These are phyloP conservation scores for Argopecten irradians DNA, from an alignment of 1,140 invertebrate genomes.

Conservation along the genomic window DNA sequence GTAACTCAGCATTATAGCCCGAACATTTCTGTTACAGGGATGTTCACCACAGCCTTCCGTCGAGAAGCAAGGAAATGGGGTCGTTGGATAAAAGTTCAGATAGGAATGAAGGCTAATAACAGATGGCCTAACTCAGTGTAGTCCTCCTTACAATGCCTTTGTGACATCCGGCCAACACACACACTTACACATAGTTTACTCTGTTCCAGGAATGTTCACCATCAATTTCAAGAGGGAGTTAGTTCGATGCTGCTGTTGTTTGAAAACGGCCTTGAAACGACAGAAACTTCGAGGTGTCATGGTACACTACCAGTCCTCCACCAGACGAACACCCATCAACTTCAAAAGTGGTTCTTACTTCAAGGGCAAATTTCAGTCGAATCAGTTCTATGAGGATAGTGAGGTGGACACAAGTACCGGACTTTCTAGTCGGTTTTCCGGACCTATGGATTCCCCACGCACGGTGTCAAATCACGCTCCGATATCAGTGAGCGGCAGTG, in stretches of 20 bases:
- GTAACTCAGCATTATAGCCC: not conserved
- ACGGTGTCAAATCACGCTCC: not conserved
- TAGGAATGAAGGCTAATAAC: constrained; percentile 29
- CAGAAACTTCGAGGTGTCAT: constrained; percentile 33
- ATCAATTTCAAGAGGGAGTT: constrained; percentile 74
- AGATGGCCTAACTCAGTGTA: constrained; percentile 26
- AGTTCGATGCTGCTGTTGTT: constrained; percentile 68
- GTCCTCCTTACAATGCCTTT: not conserved
- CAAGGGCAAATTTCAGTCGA: constrained; percentile 14
- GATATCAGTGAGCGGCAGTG: not conserved
- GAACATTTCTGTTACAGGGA: constrained; percentile 60
- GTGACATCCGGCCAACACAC: not conserved
- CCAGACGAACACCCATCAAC: constrained; percentile 13
- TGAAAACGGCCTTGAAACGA: constrained; percentile 47
- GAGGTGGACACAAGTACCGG: not conserved
- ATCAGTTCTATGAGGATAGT: constrained; percentile 29
- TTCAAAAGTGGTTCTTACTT: constrained; percentile 28
- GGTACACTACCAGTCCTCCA: constrained; percentile 31
- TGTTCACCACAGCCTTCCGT: constrained; percentile 66
- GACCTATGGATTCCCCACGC: constrained; percentile 24
- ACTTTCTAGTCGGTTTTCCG: constrained; percentile 25
- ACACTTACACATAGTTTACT: constrained; percentile 25
- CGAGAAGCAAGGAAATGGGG: constrained; percentile 60
- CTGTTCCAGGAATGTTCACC: constrained; percentile 71
- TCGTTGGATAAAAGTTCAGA: constrained; percentile 58